Base-by-base conservation (phyloP, 2,113 vertebrate genomes). In the Anarhynchus alexandrinus region DNA sequence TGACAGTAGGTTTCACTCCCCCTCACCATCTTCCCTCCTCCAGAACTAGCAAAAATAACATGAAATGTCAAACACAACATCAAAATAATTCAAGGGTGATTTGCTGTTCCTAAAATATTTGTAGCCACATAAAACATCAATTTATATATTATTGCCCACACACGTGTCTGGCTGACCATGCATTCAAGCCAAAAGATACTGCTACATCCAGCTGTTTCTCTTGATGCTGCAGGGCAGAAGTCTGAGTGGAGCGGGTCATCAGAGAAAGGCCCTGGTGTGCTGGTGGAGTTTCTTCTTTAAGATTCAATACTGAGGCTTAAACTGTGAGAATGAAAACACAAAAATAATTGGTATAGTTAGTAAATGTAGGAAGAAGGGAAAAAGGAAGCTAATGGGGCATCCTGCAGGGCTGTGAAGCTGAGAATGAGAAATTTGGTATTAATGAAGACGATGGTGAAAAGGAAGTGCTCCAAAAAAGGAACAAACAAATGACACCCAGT, bases 1-100 rank as follows among this genome's bases (percentile, higher is more conserved):
- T 89, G 86, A 67, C 95, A 97, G 94, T 89, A 96, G 69, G 47
- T 94, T 96, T 96, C 69, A 85, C 88, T 93, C 93, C 91, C 65
- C 27, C 73, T 94, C 83, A 78, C 43, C 59, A 76, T 82, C 59
- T 79, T 72, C n/a, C 58, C 40, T 89, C 91, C 77, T 87, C 69
- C 94, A 91, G 61, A 94, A 85, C 30, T 65, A 76, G 36, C 69
- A 93, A 91, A 95, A 95, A 95, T 96, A 96, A 87, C 61, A 76
- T 18, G 43, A 81, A 79, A 87, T 85, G 81, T 52, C 91, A 95
- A 95, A 40, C n/a, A 66, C 71, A 71, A 47, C 52, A 89, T 92
- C 86, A 84, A 79, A 91, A 94, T 91, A 79, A 91, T 88, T 93
- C 61, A 87, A 90, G 65, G 83, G 77, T 82, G 62, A 94, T 85